Conservation (phyloP, 2,888 invertebrate genomes). For the Philereme vetulata region DNA sequence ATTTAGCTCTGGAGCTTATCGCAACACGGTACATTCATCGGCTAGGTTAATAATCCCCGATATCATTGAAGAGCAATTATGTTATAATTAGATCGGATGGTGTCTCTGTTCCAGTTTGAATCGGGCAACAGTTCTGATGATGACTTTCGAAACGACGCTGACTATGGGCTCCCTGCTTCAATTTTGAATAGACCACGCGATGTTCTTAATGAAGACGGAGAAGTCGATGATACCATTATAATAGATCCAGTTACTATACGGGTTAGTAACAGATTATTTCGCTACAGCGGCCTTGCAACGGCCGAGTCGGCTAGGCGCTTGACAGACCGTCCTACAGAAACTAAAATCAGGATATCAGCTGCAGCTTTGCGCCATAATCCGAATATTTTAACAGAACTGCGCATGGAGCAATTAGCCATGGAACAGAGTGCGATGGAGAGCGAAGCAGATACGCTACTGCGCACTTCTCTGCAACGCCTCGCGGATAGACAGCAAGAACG, state of each 20-base stretch:
- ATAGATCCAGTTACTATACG: too few relatives aligned
- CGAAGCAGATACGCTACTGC: neutral
- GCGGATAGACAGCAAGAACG: too few relatives aligned
- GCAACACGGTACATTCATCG: neutral
- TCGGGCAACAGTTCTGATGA: constrained; percentile 4
- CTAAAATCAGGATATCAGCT: too few relatives aligned
- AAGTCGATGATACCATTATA: neutral
- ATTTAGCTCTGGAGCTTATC: neutral
- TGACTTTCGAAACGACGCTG: neutral
- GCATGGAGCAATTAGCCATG: neutral
- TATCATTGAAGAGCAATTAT: constrained; percentile 12
- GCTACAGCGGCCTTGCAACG: neutral
- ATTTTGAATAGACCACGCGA: neutral
- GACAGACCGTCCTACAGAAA: too few relatives aligned
- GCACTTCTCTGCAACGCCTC: too few relatives aligned
- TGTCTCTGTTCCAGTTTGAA: constrained; percentile 28
- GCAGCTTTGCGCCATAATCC: too few relatives aligned
- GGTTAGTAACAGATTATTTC: too few relatives aligned
- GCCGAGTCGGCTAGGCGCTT: too few relatives aligned
- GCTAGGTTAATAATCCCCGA: neutral
- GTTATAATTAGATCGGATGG: constrained; percentile 13
- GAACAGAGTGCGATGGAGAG: neutral
- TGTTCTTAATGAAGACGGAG: constrained; percentile 4
- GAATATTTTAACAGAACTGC: neutral
- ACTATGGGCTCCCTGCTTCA: neutral